These are phyloP conservation scores for Batillaria attramentaria DNA, from an alignment of 1,140 invertebrate species.

Conservation along the genomic window DNA sequence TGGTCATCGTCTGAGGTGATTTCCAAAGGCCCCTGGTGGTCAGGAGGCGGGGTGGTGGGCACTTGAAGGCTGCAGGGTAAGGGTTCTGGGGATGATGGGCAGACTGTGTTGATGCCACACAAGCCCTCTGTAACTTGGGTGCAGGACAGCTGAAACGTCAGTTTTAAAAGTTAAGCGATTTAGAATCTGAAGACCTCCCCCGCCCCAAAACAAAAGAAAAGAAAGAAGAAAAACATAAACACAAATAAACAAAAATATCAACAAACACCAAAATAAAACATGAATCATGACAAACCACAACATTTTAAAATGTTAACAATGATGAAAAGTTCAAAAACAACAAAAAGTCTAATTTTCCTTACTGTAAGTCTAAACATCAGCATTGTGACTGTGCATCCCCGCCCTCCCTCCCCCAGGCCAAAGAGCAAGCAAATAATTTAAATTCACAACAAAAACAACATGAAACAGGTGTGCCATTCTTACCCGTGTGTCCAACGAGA, in stretches of 20 bases:
- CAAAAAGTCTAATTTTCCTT: too few species aligned
- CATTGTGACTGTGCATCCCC: too few species aligned
- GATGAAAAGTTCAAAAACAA: too few species aligned
- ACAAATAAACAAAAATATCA: background rate
- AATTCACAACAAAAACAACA: background rate
- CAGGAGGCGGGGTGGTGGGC: background rate
- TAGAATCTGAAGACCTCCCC: too few species aligned
- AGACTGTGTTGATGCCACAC: background rate
- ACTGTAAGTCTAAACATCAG: too few species aligned
- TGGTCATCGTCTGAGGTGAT: background rate
- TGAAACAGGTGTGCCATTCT: background rate
- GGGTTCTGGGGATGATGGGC: background rate
- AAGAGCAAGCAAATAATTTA: too few species aligned
- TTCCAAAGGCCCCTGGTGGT: background rate
- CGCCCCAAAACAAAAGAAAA: too few species aligned
- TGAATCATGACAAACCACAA: too few species aligned
- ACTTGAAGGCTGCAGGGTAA: slow-evolving; percentile 16
- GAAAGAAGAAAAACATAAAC: background rate
- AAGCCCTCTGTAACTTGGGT: background rate
- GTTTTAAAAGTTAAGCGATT: background rate
- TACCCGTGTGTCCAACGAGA: background rate
- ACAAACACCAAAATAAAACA: background rate
- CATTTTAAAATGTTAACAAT: too few species aligned
- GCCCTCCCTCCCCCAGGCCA: too few species aligned
- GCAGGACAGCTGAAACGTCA: slow-evolving; percentile 7